Percentiles rank a stretch among this genome's conserved stretches.
These are phyloP conservation scores for Philonicus albiceps DNA, from an alignment of 2,888 invertebrate species.

Conservation along the genomic window DNA sequence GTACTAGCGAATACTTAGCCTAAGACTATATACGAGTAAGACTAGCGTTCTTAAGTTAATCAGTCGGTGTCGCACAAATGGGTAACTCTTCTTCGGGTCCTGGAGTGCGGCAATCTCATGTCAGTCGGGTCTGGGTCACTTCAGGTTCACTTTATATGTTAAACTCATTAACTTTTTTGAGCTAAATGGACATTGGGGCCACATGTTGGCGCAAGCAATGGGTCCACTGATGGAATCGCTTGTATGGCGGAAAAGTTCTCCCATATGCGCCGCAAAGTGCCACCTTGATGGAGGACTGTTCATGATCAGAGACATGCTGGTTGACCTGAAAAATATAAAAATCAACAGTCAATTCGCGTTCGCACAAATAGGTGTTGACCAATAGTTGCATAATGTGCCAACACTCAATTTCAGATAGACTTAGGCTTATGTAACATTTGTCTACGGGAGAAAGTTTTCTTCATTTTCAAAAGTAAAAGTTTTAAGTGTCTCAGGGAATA, in stretches of 20 bases:
- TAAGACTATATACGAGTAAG: constrained; percentile 8
- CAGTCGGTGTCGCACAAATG: constrained; percentile 26
- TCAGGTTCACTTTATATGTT: constrained; percentile 58
- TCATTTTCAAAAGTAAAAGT: constrained; percentile 6
- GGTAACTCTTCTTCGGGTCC: not conserved
- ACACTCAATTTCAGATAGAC: not conserved
- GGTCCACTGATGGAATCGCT: constrained; percentile 60
- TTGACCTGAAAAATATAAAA: constrained; percentile 56
- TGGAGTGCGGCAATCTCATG: not conserved
- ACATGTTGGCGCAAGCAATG: constrained; percentile 62
- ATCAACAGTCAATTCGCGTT: constrained; percentile 40
- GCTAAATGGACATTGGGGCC: constrained; percentile 63
- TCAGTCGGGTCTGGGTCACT: not conserved
- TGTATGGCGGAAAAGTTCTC: constrained; percentile 61
- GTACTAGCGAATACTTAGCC: not conserved
- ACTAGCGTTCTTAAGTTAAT: constrained; percentile 32
- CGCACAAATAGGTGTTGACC: not conserved
- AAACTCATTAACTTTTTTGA: constrained; percentile 63
- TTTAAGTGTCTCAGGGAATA: not conserved
- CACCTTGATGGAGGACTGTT: constrained; percentile 62
- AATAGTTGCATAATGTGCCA: not conserved
- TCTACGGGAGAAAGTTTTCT: constrained; percentile 19
- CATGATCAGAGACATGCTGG: constrained; percentile 63
- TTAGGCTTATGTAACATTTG: not conserved
- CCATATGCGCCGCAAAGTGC: constrained; percentile 64